These are phyloP conservation scores for Erethizon dorsatum DNA, from an alignment of 2,797 vertebrate genomes.

Conservation along the genomic window DNA sequence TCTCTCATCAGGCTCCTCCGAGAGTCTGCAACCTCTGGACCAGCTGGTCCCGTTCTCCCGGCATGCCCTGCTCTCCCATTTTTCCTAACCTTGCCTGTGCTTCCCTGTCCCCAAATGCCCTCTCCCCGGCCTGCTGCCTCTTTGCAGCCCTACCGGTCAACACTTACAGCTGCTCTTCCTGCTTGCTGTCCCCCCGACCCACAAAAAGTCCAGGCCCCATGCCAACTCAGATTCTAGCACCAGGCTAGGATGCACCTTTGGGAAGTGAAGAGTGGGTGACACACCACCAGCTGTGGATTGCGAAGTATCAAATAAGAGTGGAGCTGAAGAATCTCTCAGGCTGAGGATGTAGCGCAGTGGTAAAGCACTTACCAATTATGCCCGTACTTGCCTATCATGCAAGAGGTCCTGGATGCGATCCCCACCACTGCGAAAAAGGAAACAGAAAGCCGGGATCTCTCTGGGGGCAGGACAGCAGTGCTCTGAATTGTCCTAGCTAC, in stretches of 20 bases:
- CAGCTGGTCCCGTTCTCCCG: conserved; percentile 38
- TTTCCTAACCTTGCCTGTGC: neutral
- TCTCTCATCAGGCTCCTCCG: neutral
- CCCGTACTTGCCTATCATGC: neutral
- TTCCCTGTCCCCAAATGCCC: neutral
- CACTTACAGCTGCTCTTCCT: neutral
- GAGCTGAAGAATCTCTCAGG: neutral
- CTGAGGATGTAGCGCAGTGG: neutral
- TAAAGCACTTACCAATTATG: neutral
- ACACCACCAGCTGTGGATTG: neutral
- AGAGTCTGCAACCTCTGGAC: neutral
- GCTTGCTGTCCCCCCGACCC: neutral
- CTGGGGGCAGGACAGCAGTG: neutral
- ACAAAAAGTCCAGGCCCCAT: neutral
- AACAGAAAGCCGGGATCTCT: neutral
- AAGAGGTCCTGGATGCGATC: neutral
- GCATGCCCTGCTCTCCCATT: neutral
- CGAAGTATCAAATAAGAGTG: neutral
- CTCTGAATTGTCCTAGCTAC: neutral
- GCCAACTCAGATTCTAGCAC: neutral
- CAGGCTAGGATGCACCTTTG: neutral
- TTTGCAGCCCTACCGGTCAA: neutral
- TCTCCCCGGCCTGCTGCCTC: neutral
- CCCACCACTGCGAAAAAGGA: neutral
- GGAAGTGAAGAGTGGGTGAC: neutral